Evolutionary conservation across 2,888 invertebrate species (phyloP).

Genomic region (Lycia hirtaria): DNA sequence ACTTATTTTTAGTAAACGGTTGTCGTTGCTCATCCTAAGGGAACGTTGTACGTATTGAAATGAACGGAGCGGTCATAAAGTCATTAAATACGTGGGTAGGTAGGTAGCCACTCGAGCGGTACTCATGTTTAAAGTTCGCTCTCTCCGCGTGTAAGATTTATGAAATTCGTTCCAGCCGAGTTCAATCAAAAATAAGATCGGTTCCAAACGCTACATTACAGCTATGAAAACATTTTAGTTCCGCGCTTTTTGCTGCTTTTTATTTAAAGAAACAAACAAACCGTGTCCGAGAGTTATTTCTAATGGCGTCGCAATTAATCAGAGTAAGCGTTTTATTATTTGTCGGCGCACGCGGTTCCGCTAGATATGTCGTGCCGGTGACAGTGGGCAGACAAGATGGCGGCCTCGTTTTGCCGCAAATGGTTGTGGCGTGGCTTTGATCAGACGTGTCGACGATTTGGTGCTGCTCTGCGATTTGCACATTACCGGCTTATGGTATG

Average conservation of each 20-base stretch:
- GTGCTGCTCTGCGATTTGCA: not conserved
- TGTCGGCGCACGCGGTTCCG: conserved; percentile 62
- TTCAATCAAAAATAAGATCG: conserved; percentile 57
- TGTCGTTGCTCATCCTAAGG: too few species aligned
- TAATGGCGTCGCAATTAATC: conserved; percentile 66
- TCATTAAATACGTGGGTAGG: conserved; percentile 8
- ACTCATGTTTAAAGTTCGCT: conserved; percentile 19
- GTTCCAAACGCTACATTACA: conserved; percentile 47
- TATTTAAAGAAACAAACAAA: conserved; percentile 43
- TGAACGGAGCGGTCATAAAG: conserved; percentile 12
- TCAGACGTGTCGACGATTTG: conserved; percentile 43
- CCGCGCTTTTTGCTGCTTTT: conserved; percentile 54
- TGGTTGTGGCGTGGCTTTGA: conserved; percentile 63
- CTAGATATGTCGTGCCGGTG: conserved; percentile 63
- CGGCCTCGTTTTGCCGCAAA: conserved; percentile 56
- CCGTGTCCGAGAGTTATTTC: conserved; percentile 36
- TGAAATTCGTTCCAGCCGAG: conserved; percentile 56
- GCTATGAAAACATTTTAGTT: conserved; percentile 59
- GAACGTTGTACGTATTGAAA: too few species aligned
- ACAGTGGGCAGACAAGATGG: conserved; percentile 55
- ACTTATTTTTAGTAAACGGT: too few species aligned
- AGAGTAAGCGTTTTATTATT: conserved; percentile 75
- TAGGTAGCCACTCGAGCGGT: not conserved
- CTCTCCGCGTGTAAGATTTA: conserved; percentile 49
- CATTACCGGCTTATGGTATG: conserved; percentile 4